A percentile compares a stretch with the other conserved stretches of the same genome.
Evolutionary conservation across 2,888 invertebrate species (phyloP).

Genomic region (Rotaria sp.): DNA sequence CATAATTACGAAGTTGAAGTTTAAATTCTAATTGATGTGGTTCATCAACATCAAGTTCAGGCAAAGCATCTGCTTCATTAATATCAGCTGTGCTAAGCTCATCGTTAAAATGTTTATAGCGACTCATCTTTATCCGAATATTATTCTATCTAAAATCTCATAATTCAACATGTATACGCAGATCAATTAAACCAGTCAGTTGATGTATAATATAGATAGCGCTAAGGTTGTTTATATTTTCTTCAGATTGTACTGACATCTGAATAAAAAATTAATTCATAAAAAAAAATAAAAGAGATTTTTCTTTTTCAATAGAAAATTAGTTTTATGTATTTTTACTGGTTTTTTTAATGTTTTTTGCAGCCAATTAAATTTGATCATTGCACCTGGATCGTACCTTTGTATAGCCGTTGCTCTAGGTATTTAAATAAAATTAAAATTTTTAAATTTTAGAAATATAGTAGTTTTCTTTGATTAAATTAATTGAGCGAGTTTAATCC

Average conservation of each 20-base stretch:
- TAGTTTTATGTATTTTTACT: neutral
- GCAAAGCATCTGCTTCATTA: neutral
- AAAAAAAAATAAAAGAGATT: neutral
- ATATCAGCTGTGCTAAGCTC: neutral
- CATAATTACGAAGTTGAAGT: neutral
- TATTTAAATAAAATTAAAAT: neutral
- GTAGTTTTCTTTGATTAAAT: no score
- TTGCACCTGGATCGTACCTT: neutral
- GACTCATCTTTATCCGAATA: neutral
- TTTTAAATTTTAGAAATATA: neutral
- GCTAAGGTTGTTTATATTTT: neutral
- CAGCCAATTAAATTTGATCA: neutral
- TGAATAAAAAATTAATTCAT: neutral
- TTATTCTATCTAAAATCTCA: neutral
- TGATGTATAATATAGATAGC: neutral
- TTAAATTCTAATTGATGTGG: constrained; percentile 21
- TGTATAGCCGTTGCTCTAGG: neutral
- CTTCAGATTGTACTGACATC: neutral
- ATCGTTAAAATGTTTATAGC: neutral
- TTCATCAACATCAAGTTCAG: constrained; percentile 19
- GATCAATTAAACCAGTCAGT: neutral
- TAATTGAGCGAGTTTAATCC: no score
- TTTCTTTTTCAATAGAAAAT: neutral
- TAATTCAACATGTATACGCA: neutral
- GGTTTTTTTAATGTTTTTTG: neutral